Base-by-base conservation (phyloP, 30 jellyfish, hydroid and myxozoan species). In the Turritopsis dohrnii region DNA sequence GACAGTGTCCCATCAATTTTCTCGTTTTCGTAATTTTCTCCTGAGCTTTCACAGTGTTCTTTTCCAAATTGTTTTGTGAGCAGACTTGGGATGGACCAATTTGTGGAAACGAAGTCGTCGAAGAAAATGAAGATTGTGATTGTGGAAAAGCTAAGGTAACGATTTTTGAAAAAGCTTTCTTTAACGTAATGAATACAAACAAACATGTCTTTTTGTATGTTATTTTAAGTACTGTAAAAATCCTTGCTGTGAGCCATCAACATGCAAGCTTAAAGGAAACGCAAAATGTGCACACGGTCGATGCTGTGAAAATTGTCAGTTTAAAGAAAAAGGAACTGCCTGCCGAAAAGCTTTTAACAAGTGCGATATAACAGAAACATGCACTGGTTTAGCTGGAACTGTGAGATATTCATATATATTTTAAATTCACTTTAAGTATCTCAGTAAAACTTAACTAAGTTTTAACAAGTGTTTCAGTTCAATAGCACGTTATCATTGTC, bases 251-350 rank as follows among this genome's bases (percentile, higher is more conserved):
- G 30, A 69, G 4, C 77, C 77, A 27, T n/a, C 30, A 27, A 69
- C 77, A 69, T 69, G 77, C 30, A 69, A 69, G 30, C 30, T 69
- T 23, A 69, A 69, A n/a, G 31, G 31, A 7, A 27, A 27, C 28
- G 77, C 77, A 9, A 69, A 69, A 69, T 69, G 77, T 69, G 77
- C 77, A n/a, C 77, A 69, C 77, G 77, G 77, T 1, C 31, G 19
- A 69, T 69, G 77, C 19, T 69, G 77, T 21, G 77, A 69, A 8
- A 69, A 69, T 19, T 69, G 77, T 27, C 1, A 69, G 77, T 69
- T 69, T 1, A 69, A 69, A 69, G 77, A 16, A 7, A 69, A 69
- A 1, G 77, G 77, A 27, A 69, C 77, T 7, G 28, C 19, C 16
- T 69, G 77, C 30, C 16, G 77, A 27, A n/a, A 7, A 69, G 30